phyloP scores from a whole-genome alignment of 2,888 invertebrate species.

The Xylophagus ater region DNA sequence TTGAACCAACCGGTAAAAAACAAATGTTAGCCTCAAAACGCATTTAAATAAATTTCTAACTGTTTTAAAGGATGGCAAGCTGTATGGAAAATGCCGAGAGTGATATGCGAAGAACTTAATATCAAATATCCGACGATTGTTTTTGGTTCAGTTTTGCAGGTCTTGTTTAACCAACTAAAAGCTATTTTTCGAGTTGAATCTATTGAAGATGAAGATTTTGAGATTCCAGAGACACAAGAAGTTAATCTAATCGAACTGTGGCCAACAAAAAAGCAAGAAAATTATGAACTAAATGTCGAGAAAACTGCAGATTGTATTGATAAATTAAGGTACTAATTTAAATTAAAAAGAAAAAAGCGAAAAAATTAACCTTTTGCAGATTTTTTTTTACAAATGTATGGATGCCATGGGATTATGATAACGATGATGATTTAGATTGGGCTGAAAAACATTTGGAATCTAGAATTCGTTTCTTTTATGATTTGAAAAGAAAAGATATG shows the following conservation, averaged over 20 bases:
- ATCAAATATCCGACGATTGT: constrained; percentile 51
- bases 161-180: constrained; percentile 40
- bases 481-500: constrained; percentile 44
- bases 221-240: constrained; percentile 44
- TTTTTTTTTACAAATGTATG: constrained; percentile 50
- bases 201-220: constrained; percentile 47
- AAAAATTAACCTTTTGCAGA: constrained; percentile 23
- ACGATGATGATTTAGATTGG: constrained; percentile 47
- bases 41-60: neutral
- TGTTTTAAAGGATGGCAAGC: constrained; percentile 46
- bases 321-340: constrained; percentile 30
- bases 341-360: neutral
- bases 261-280: constrained; percentile 46
- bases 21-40: too few relatives aligned
- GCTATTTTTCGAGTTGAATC: constrained; percentile 45
- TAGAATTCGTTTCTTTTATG: constrained; percentile 46
- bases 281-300: constrained; percentile 41
- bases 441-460: constrained; percentile 43
- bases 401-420: constrained; percentile 53
- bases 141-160: constrained; percentile 43
- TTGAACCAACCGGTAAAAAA: constrained; percentile 41
- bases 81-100: constrained; percentile 50
- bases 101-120: constrained; percentile 45
- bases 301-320: constrained; percentile 48
- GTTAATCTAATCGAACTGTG: constrained; percentile 47